phyloP scores from a whole-genome alignment of 2,113 vertebrate species.

The Otocyon megalotis region DNA sequence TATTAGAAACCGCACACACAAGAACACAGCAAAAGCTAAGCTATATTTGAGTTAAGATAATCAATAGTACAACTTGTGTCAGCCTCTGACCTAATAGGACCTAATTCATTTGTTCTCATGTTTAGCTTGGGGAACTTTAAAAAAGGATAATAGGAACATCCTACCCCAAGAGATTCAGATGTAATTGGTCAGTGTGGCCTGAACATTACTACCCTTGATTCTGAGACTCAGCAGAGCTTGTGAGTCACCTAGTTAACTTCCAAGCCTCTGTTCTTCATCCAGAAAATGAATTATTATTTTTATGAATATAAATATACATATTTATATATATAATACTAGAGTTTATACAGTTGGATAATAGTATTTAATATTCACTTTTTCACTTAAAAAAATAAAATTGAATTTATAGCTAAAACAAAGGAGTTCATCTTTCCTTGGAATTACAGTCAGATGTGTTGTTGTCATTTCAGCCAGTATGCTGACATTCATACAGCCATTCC shows the following conservation, averaged over 20 bases:
- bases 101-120: constrained; percentile 7
- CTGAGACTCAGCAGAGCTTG: not conserved
- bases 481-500: not conserved
- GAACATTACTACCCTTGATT: not conserved
- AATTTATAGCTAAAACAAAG: constrained; percentile 13
- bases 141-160: not conserved
- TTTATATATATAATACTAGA: not conserved
- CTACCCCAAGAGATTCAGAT: not conserved
- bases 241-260: not conserved
- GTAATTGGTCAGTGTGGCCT: not conserved
- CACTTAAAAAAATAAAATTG: constrained; percentile 3
- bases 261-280: not conserved
- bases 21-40: not conserved
- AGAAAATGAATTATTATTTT: constrained; percentile 7
- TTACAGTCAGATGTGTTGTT: not conserved
- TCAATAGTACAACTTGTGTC: not conserved
- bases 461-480: not conserved
- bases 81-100: not conserved
- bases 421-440: not conserved
- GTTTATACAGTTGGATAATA: not conserved
- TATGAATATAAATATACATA: constrained; percentile 11
- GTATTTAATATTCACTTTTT: constrained; percentile 34
- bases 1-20: not conserved
- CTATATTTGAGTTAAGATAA: not conserved
- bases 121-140: not conserved